phyloP scores from a whole-genome alignment of 1,140 invertebrate genomes.

The Spodoptera litura region DNA sequence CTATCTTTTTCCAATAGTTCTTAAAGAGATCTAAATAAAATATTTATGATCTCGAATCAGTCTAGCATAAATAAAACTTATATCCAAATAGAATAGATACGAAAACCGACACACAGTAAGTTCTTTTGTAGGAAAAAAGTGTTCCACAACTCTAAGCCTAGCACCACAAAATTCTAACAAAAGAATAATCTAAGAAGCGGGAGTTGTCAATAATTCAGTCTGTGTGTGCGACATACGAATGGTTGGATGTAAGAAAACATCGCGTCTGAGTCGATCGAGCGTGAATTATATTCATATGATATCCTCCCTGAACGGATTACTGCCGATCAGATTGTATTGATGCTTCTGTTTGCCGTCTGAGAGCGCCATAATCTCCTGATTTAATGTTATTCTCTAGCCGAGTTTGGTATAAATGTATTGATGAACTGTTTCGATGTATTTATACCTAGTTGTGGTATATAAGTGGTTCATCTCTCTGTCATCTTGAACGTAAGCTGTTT shows the following conservation, averaged over 20 bases:
- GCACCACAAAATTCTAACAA: background rate
- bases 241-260: constrained; percentile 50
- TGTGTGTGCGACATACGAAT: constrained; percentile 37
- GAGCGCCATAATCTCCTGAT: constrained; percentile 20
- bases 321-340: constrained; percentile 33
- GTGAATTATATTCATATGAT: constrained; percentile 57
- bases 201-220: background rate
- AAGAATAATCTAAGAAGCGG: background rate
- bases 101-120: too few relatives aligned
- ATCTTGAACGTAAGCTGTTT: too few relatives aligned
- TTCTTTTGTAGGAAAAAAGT: too few relatives aligned
- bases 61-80: too few relatives aligned
- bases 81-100: too few relatives aligned
- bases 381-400: constrained; percentile 28
- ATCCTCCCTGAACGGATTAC: constrained; percentile 44
- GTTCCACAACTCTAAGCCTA: too few relatives aligned
- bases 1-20: too few relatives aligned
- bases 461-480: background rate
- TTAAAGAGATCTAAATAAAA: too few relatives aligned
- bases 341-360: constrained; percentile 34
- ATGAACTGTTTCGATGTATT: constrained; percentile 2
- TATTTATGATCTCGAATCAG: too few relatives aligned
- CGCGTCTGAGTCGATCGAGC: constrained; percentile 46
- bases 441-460: background rate
- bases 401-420: constrained; percentile 17